These are phyloP conservation scores for Lymantria monacha DNA, from an alignment of 2,888 invertebrate species.

Conservation along the genomic window DNA sequence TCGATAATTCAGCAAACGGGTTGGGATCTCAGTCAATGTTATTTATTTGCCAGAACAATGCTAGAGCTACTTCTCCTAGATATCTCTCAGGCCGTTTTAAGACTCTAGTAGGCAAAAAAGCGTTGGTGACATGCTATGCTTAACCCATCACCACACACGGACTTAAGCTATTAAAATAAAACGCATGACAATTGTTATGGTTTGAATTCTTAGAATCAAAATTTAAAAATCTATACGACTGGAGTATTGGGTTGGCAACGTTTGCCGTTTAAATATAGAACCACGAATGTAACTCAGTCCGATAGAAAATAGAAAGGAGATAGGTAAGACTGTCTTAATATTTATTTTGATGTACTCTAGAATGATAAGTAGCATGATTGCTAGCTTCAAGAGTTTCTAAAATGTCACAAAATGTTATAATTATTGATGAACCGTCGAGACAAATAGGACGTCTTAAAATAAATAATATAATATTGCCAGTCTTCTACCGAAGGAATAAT, in stretches of 20 bases:
- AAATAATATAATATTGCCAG: not conserved
- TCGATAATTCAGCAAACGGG: too few relatives aligned
- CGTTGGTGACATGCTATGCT: too few relatives aligned
- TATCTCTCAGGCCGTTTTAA: too few relatives aligned
- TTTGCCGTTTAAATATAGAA: conserved; percentile 46
- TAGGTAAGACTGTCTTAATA: conserved; percentile 26
- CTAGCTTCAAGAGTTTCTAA: conserved; percentile 19
- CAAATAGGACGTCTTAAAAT: conserved; percentile 17
- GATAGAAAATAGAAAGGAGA: conserved; percentile 40
- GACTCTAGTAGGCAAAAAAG: too few relatives aligned
- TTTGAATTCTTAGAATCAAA: conserved; percentile 19
- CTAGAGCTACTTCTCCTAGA: too few relatives aligned
- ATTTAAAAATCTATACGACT: conserved; percentile 24
- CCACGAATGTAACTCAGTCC: conserved; percentile 34
- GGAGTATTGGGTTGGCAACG: conserved; percentile 57
- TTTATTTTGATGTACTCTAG: conserved; percentile 14
- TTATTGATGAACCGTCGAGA: conserved; percentile 8
- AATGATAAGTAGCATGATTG: conserved; percentile 12
- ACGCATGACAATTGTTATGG: not conserved
- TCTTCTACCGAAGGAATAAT: not conserved
- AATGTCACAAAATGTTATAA: conserved; percentile 15
- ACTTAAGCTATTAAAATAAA: too few relatives aligned
- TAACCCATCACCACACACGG: too few relatives aligned
- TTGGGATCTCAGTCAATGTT: too few relatives aligned
- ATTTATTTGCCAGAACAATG: too few relatives aligned